Evolutionary conservation across 2,797 vertebrate genomes (phyloP).

Genomic region (Psittacula derbiana): DNA sequence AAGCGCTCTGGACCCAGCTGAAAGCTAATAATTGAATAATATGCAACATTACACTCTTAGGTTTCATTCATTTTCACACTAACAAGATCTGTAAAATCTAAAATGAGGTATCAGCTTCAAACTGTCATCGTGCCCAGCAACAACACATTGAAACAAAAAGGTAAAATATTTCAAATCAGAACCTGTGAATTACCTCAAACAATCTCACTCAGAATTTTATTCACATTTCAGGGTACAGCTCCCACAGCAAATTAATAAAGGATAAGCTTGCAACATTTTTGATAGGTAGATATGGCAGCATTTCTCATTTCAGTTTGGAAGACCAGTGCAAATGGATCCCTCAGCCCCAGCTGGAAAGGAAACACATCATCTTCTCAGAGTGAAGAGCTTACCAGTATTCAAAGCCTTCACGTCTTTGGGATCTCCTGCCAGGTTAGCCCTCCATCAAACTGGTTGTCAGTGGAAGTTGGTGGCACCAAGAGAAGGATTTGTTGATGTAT

Average conservation of each 20-base stretch:
- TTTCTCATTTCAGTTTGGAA: constrained; percentile 50
- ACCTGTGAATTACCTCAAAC: constrained; percentile 50
- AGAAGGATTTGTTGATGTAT: not conserved
- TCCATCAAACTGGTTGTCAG: not conserved
- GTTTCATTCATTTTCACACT: constrained; percentile 56
- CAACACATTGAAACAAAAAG: constrained; percentile 1
- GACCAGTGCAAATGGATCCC: constrained; percentile 19
- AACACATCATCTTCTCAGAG: not conserved
- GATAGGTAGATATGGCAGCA: not conserved
- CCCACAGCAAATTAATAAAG: constrained; percentile 34
- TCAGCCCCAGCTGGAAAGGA: not conserved
- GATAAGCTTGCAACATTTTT: constrained; percentile 15
- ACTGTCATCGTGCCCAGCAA: constrained; percentile 28
- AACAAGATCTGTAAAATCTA: constrained; percentile 18
- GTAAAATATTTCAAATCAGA: constrained; percentile 15
- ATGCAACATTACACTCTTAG: constrained; percentile 42
- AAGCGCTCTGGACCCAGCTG: not conserved
- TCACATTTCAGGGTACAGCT: constrained; percentile 23
- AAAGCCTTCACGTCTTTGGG: not conserved
- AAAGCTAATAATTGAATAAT: constrained; percentile 49
- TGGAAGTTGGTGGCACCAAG: not conserved
- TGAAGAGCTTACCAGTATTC: not conserved
- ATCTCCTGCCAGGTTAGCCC: not conserved
- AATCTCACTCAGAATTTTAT: not conserved
- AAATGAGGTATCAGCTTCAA: constrained; percentile 23